Evolutionary conservation across 1,140 invertebrate species (phyloP).

Genomic region (Achatina immaculata): DNA sequence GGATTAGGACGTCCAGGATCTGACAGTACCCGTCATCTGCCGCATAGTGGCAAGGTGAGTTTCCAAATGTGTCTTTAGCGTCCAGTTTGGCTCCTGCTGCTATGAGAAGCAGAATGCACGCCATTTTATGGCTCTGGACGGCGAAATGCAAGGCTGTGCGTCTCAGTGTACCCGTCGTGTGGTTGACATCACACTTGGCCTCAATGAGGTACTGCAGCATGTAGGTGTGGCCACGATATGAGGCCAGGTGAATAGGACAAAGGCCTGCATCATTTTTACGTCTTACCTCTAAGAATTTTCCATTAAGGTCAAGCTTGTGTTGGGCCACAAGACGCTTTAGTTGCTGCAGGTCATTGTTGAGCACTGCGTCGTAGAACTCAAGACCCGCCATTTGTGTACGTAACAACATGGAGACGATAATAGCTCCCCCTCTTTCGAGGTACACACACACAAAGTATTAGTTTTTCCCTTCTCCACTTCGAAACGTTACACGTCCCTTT

Average conservation of each 20-base stretch:
- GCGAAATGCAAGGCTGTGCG: slow-evolving; percentile 69
- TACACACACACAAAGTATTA: slow-evolving; percentile 28
- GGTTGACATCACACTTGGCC: slow-evolving; percentile 69
- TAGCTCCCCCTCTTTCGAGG: slow-evolving; percentile 28
- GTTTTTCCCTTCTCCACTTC: not conserved
- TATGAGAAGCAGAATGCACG: slow-evolving; percentile 67
- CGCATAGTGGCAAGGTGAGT: slow-evolving; percentile 70
- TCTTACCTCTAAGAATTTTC: slow-evolving; percentile 69
- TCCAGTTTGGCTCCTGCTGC: slow-evolving; percentile 67
- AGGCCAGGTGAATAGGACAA: slow-evolving; percentile 69
- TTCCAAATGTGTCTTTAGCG: slow-evolving; percentile 69
- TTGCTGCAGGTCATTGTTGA: slow-evolving; percentile 68
- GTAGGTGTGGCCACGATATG: slow-evolving; percentile 68
- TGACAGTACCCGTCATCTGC: slow-evolving; percentile 70
- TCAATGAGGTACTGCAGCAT: slow-evolving; percentile 71
- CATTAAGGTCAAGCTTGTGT: slow-evolving; percentile 69
- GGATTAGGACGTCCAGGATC: slow-evolving; percentile 66
- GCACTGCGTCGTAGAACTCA: slow-evolving; percentile 70
- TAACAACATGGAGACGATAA: slow-evolving; percentile 54
- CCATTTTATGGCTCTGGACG: slow-evolving; percentile 68
- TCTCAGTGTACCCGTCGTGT: slow-evolving; percentile 65
- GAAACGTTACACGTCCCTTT: not conserved
- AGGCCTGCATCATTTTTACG: slow-evolving; percentile 69
- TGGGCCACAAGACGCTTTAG: slow-evolving; percentile 67
- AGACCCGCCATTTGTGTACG: slow-evolving; percentile 66